A percentile compares a stretch with the other conserved stretches of the same genome.
Conservation (phyloP, 2,797 vertebrate genomes). For the Coluber constrictor region DNA sequence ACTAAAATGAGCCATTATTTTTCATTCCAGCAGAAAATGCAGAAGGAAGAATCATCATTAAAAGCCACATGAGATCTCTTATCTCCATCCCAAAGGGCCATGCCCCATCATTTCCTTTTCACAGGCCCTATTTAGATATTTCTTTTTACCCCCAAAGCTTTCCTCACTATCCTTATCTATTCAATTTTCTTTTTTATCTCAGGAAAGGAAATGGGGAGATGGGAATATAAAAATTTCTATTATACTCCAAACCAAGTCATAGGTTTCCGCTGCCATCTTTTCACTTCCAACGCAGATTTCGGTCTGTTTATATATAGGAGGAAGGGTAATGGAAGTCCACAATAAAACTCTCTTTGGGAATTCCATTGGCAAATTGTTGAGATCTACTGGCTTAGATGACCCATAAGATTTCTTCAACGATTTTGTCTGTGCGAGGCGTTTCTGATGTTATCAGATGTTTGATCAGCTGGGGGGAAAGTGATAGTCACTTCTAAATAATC, state of each 20-base stretch:
- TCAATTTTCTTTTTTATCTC: not conserved
- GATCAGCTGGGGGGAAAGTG: not conserved
- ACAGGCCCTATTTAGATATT: not conserved
- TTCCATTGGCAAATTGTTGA: constrained; percentile 3
- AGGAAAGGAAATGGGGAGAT: not conserved
- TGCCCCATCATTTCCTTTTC: not conserved
- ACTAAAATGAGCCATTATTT: not conserved
- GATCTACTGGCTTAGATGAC: not conserved
- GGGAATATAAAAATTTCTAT: not conserved
- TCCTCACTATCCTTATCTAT: not conserved
- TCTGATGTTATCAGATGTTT: not conserved
- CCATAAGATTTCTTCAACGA: not conserved
- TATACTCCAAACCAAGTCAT: constrained; percentile 16
- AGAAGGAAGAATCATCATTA: fast-evolving
- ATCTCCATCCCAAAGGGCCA: not conserved
- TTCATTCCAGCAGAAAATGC: not conserved
- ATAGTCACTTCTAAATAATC: constrained; percentile 2
- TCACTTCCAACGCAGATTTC: not conserved
- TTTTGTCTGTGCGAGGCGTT: not conserved
- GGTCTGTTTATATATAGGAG: not conserved
- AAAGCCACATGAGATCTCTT: not conserved
- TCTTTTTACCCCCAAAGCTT: not conserved
- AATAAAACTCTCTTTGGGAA: constrained; percentile 1
- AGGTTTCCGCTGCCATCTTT: not conserved
- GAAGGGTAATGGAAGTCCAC: constrained; percentile 7